Base-by-base conservation (phyloP, 2,888 invertebrate genomes). In the Sesia apiformis region DNA sequence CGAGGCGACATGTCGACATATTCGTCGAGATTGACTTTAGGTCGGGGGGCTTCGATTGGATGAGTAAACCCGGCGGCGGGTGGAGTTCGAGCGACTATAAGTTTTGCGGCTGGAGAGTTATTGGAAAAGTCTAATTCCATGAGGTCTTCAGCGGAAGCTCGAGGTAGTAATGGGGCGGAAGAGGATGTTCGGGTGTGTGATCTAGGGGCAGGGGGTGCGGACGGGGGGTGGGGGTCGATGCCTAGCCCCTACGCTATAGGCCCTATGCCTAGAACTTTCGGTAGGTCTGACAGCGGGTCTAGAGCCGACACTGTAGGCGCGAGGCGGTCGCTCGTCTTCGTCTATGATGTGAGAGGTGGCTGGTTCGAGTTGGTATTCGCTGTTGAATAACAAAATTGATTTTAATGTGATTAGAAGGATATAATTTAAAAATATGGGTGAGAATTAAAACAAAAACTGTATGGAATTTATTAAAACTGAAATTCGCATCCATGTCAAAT, bases 231-330 rank as follows among this genome's bases (percentile, higher is more conserved):
- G 55, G 65, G 60, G 50, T 66, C 69, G 41, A 59, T 75, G 82
- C 56, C 84, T 72, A n/a, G 82, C 78, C 55, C 89, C 84, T 63
- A 84, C 86, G 69, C 91, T 86, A 75, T 91, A 92, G 5, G 86
- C 86, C 57, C 91, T 90, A 61, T 93, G 94, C 81, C 89, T 62
- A 60, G 72, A 63, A 90, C 91, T 8, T 75, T 72, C 59, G 38
- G 65, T 51, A 59, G 61, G 64, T 85, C 83, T 58, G 84, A 81
- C 53, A 66, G 94, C 93, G 3, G 95, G 94, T 62, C 94, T 92
- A 55, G 96, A 96, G 38, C 97, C 97, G 60, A 97, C 94, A 39
- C 96, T 96, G 83, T 96, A 96, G 1, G 96, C 94, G 63, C 96
- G 91, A 53, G 93, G 90, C n/a, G 95, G 95, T 64, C 91, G 88